phyloP scores from a whole-genome alignment of 2,797 vertebrate species.

The Bradypodion ventrale region DNA sequence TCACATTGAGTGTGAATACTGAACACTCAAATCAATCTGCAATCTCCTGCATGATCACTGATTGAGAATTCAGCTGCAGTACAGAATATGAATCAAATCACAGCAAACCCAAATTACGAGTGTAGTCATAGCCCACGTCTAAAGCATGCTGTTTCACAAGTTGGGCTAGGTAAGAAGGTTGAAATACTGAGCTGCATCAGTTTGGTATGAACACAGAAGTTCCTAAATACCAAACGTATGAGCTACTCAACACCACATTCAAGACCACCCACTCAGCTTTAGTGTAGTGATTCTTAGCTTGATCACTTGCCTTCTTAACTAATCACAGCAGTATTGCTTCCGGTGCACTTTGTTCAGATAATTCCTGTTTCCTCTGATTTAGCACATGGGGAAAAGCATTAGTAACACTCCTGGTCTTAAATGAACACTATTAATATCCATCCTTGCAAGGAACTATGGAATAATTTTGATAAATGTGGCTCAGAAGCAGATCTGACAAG shows the following conservation, averaged over 20 bases:
- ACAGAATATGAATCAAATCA: too few species aligned
- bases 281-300: constrained; percentile 39
- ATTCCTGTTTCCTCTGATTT: constrained; percentile 78
- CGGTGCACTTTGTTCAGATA: constrained; percentile 68
- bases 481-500: constrained; percentile 75
- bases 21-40: too few species aligned
- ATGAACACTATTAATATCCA: constrained; percentile 80
- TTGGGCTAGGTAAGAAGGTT: background rate
- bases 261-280: background rate
- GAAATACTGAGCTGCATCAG: background rate
- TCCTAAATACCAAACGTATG: background rate
- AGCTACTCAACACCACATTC: background rate
- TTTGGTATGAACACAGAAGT: background rate
- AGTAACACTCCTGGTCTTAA: constrained; percentile 77
- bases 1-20: too few species aligned
- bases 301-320: constrained; percentile 66
- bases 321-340: constrained; percentile 64
- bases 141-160: background rate
- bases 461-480: constrained; percentile 83
- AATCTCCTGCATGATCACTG: too few species aligned
- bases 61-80: too few species aligned
- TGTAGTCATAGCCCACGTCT: background rate
- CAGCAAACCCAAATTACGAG: too few species aligned
- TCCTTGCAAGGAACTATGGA: constrained; percentile 75
- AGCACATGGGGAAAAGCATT: constrained; percentile 74